Base-by-base conservation (phyloP, 2,113 vertebrate species). In the Chloropsis cyanopogon region DNA sequence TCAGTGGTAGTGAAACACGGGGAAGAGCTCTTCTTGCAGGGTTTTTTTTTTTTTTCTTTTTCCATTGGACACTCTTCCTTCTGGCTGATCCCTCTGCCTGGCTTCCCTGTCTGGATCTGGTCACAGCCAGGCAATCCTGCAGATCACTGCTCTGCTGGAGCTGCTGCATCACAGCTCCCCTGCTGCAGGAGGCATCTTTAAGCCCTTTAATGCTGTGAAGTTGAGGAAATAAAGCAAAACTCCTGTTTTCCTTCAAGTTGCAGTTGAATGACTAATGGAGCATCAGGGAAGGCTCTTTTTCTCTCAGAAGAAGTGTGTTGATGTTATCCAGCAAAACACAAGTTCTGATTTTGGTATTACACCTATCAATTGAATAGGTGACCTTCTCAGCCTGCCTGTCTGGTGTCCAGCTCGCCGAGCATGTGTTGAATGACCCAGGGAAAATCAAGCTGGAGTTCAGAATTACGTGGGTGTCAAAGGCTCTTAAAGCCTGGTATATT, bases 401-500 rank as follows among this genome's bases (percentile, higher is more conserved):
- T 68, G 71, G 7, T 66, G 52, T 83, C 80, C 79, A 26, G 71
- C 59, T 85, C 0, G 0, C 33, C 0, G 0, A 83, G 64, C 41
- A 9, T 61, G 66, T 84, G 53, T 81, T 63, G 54, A 35, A 52
- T 77, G 90, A 86, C 82, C 90, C 28, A 25, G 85, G 49, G 90
- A 81, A 71, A 76, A 61, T 41, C 60, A 84, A 65, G 56, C 76
- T 42, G 26, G 84, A 57, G 63, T 79, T 86, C n/a, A 81, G 86
- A 88, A 56, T 93, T 93, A 73, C 2, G 7, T 75, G 80, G 47
- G 68, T 90, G 80, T 95, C 4, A 20, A 81, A 93, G 88, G 83
- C 80, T 84, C 91, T 90, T 56, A 59, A 75, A 90, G 64, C 77
- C 78, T 81, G 72, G 56, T 91, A 31, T 95, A 86, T 96, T 88